phyloP scores from a whole-genome alignment of 2,888 invertebrate species.

The Yponomeuta cagnagella region DNA sequence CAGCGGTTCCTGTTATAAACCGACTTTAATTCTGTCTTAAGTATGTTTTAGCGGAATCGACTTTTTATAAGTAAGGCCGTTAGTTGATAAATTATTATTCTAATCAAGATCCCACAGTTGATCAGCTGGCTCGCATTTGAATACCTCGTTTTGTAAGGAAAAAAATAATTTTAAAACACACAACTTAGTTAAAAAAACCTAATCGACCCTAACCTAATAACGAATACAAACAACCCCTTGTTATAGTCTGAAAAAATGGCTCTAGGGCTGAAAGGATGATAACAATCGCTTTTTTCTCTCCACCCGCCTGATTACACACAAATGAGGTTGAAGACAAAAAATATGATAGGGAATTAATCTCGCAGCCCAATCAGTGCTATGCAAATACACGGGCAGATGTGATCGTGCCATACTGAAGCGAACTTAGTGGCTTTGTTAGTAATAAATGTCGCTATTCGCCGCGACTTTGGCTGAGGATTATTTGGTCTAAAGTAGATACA shows the following conservation, averaged over 20 bases:
- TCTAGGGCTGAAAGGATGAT: conserved; percentile 72
- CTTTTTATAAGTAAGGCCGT: conserved; percentile 26
- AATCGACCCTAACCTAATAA: conserved; percentile 73
- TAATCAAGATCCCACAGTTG: conserved; percentile 56
- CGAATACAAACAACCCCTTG: conserved; percentile 69
- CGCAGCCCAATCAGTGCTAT: conserved; percentile 65
- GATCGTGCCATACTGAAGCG: conserved; percentile 52
- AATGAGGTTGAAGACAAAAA: conserved; percentile 72
- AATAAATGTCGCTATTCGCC: neutral
- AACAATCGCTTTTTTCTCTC: conserved; percentile 65
- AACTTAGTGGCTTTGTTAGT: conserved; percentile 16
- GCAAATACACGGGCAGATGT: conserved; percentile 69
- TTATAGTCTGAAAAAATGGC: conserved; percentile 71
- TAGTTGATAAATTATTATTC: conserved; percentile 46
- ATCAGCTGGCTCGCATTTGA: conserved; percentile 70
- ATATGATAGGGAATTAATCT: conserved; percentile 70
- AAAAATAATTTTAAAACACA: neutral
- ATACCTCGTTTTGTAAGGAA: conserved; percentile 37
- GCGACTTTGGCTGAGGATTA: neutral
- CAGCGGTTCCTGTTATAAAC: no score
- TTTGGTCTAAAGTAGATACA: no score
- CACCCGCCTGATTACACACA: conserved; percentile 66
- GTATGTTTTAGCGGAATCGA: neutral
- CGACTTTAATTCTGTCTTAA: no score
- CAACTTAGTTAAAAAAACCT: conserved; percentile 67